phyloP scores from a whole-genome alignment of 2,888 invertebrate genomes.

The Auanema freiburgensis region DNA sequence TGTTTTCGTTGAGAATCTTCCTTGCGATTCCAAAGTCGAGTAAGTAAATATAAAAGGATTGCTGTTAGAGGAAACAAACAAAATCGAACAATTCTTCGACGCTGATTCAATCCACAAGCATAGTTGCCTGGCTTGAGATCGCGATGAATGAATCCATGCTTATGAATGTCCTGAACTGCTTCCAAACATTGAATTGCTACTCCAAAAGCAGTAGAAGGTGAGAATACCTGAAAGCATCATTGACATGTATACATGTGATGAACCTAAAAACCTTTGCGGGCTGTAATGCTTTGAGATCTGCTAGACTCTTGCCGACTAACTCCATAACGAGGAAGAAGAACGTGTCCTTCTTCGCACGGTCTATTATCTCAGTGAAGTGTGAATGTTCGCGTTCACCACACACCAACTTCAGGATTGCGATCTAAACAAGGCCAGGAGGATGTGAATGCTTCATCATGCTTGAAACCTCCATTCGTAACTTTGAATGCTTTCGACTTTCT shows the following conservation, averaged over 20 bases:
- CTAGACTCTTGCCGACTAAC: slow-evolving; percentile 17
- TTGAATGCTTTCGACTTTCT: slow-evolving; percentile 17
- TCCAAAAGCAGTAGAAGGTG: slow-evolving; percentile 44
- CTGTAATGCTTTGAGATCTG: slow-evolving; percentile 32
- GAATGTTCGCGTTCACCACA: slow-evolving; percentile 20
- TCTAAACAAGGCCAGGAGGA: slow-evolving; percentile 23
- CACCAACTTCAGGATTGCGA: slow-evolving; percentile 50
- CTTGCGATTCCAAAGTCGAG: slow-evolving; percentile 59
- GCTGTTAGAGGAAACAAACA: neutral
- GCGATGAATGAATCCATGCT: slow-evolving; percentile 54
- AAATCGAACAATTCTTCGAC: slow-evolving; percentile 10
- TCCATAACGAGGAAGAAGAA: slow-evolving; percentile 20
- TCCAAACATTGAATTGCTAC: slow-evolving; percentile 53
- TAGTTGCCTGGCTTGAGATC: slow-evolving; percentile 57
- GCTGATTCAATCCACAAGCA: slow-evolving; percentile 40
- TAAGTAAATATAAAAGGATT: slow-evolving; percentile 39
- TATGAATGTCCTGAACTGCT: slow-evolving; percentile 56
- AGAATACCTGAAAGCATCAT: slow-evolving; percentile 20
- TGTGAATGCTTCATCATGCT: slow-evolving; percentile 7
- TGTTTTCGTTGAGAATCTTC: slow-evolving; percentile 38
- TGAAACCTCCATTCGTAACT: slow-evolving; percentile 48
- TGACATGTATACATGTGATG: neutral
- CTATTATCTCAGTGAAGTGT: slow-evolving; percentile 53
- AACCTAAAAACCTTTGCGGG: slow-evolving; percentile 27
- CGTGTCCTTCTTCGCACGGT: slow-evolving; percentile 45